Conservation (phyloP, 2,888 invertebrate genomes). For the Melolontha melolontha region DNA sequence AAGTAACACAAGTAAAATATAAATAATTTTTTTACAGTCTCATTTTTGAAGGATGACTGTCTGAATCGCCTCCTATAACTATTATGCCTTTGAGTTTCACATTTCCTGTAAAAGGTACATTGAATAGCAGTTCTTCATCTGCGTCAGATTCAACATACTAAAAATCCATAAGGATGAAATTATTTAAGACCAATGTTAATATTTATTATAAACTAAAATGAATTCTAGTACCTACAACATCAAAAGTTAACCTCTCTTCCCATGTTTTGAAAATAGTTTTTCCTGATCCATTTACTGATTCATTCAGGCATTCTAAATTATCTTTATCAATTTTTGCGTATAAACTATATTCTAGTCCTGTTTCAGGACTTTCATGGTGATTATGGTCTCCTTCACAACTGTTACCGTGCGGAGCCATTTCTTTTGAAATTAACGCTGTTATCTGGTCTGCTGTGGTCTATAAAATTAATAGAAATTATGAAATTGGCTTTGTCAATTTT, state of each 20-base stretch:
- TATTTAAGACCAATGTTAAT: neutral
- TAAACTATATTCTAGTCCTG: slow-evolving; percentile 85
- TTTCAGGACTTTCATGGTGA: slow-evolving; percentile 75
- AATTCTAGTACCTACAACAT: slow-evolving; percentile 70
- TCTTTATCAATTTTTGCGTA: slow-evolving; percentile 90
- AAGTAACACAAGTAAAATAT: slow-evolving; percentile 19
- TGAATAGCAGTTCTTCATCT: slow-evolving; percentile 95
- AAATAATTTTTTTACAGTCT: slow-evolving; percentile 77
- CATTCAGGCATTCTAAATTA: slow-evolving; percentile 92
- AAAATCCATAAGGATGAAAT: slow-evolving; percentile 56
- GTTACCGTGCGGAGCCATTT: no score
- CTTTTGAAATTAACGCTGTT: no score
- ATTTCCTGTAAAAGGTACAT: slow-evolving; percentile 96
- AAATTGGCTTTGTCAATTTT: no score
- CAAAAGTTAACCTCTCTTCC: slow-evolving; percentile 84
- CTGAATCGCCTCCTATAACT: slow-evolving; percentile 89
- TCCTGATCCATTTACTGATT: slow-evolving; percentile 86
- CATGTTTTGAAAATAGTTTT: slow-evolving; percentile 92
- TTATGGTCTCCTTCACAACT: slow-evolving; percentile 73
- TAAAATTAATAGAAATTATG: no score
- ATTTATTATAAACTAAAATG: no score
- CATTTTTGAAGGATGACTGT: slow-evolving; percentile 86
- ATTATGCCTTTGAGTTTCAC: slow-evolving; percentile 95
- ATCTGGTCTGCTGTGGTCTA: no score
- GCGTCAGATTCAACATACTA: slow-evolving; percentile 97